A percentile compares a stretch with the other conserved stretches of the same genome.
These are phyloP conservation scores for Ranitomeya variabilis DNA, from an alignment of 2,113 vertebrate species.

Conservation along the genomic window DNA sequence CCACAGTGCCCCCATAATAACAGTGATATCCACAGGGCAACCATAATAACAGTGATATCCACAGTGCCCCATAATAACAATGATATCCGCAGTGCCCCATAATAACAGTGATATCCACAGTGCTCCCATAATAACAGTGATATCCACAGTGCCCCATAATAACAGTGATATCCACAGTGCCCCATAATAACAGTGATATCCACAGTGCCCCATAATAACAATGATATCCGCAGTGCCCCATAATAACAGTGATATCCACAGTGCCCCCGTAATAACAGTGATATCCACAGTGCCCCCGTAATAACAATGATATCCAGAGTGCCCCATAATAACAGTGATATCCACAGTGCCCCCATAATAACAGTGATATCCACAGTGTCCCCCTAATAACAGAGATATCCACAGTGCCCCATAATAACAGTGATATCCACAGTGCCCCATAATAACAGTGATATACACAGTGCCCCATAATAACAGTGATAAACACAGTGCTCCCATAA, in stretches of 20 bases:
- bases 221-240: neutral
- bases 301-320: neutral
- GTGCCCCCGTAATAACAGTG: neutral
- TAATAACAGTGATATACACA: neutral
- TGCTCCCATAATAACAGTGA: neutral
- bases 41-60: too few species aligned
- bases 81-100: neutral
- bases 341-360: neutral
- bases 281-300: neutral
- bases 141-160: neutral
- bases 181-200: neutral
- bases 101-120: neutral
- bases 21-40: too few species aligned
- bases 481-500: neutral
- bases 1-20: neutral
- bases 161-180: neutral
- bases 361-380: neutral
- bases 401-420: neutral
- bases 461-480: neutral
- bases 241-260: neutral
- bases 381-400: neutral
- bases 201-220: neutral
- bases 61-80: neutral
- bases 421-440: neutral
- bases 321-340: too few species aligned